Evolutionary conservation across 2,888 invertebrate genomes (phyloP).

Genomic region (Sialis lutaria): DNA sequence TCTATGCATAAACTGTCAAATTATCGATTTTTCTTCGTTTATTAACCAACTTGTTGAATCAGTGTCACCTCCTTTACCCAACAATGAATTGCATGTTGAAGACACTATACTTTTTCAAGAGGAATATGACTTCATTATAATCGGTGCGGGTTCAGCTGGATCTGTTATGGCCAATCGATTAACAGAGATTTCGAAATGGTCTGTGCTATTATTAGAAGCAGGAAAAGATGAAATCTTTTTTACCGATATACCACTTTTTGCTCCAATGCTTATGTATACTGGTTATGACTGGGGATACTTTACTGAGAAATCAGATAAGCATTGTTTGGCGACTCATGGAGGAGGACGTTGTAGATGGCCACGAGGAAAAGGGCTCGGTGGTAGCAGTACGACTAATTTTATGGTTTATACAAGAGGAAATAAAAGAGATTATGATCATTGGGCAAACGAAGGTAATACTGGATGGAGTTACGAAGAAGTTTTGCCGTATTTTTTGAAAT

Average conservation of each 20-base stretch:
- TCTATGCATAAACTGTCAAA: too few relatives aligned
- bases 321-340: conserved; percentile 30
- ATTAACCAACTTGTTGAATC: too few relatives aligned
- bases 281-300: conserved; percentile 57
- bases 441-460: conserved; percentile 59
- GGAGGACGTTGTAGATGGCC: conserved; percentile 48
- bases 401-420: conserved; percentile 73
- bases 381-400: conserved; percentile 68
- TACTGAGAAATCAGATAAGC: conserved; percentile 37
- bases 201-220: conserved; percentile 56
- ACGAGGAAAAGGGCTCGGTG: conserved; percentile 64
- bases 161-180: conserved; percentile 65
- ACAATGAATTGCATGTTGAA: neutral
- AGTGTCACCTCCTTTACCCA: neutral
- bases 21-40: too few relatives aligned
- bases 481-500: conserved; percentile 61
- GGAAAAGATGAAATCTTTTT: conserved; percentile 62
- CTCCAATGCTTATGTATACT: conserved; percentile 35
- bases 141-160: conserved; percentile 41
- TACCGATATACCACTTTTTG: conserved; percentile 59
- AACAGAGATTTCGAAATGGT: conserved; percentile 48
- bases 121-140: conserved; percentile 42
- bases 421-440: conserved; percentile 61
- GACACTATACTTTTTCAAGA: conserved; percentile 17
- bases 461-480: conserved; percentile 67